A percentile compares a stretch with the other conserved stretches of the same genome.
phyloP scores from a whole-genome alignment of 2,113 vertebrate species.

The Corydoras maculifer region DNA sequence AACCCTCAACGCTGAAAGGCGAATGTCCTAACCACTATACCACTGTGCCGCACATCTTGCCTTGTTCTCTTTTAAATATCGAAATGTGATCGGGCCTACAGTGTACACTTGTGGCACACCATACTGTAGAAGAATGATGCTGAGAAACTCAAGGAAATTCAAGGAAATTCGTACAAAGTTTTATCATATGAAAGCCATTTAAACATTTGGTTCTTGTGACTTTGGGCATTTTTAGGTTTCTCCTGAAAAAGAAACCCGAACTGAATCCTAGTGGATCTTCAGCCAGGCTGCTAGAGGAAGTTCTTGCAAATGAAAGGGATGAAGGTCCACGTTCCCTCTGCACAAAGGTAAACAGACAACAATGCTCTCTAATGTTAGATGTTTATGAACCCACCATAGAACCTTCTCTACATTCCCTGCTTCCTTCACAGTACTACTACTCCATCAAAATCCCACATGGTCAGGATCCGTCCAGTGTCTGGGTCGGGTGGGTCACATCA shows the following conservation, averaged over 20 bases:
- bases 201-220: background rate
- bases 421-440: slow-evolving; percentile 79
- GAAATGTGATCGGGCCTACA: background rate
- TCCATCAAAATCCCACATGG: slow-evolving; percentile 87
- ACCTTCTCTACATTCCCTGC: background rate
- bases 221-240: slow-evolving; percentile 67
- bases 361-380: background rate
- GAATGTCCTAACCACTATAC: no score
- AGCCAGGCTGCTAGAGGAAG: slow-evolving; percentile 86
- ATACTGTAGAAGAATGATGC: background rate
- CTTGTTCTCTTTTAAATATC: no score
- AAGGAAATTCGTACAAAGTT: no score
- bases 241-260: slow-evolving; percentile 84
- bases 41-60: no score
- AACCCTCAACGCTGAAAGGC: no score
- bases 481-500: slow-evolving; percentile 94
- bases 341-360: slow-evolving; percentile 67
- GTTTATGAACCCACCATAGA: no score
- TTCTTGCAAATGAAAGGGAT: slow-evolving; percentile 80
- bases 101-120: background rate
- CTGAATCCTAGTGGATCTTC: slow-evolving; percentile 78
- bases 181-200: no score
- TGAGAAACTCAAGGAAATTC: no score
- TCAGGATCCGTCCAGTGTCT: slow-evolving; percentile 87
- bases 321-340: slow-evolving; percentile 77